Conservation (phyloP, 2,797 vertebrate genomes). For the Enteromius radiatus region DNA sequence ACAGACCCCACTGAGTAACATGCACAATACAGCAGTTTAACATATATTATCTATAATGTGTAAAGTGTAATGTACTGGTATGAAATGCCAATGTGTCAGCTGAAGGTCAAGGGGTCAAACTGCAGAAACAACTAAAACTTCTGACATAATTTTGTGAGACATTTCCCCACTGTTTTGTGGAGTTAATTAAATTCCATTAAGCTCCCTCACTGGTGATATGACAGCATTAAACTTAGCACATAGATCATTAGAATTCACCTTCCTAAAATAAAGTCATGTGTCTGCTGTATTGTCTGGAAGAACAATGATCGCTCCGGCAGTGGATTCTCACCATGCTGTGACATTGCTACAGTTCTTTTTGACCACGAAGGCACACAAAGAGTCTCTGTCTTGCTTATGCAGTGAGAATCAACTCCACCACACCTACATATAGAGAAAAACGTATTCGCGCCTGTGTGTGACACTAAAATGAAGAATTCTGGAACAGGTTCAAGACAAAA, state of each 20-base stretch:
- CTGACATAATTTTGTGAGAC: conserved; percentile 36
- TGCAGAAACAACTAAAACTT: conserved; percentile 34
- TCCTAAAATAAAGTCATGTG: conserved; percentile 59
- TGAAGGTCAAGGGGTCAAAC: conserved; percentile 42
- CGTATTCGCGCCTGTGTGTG: conserved; percentile 47
- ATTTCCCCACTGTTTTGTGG: conserved; percentile 6
- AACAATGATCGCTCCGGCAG: conserved; percentile 44
- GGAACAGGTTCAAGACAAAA: conserved; percentile 63
- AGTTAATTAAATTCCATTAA: conserved; percentile 50
- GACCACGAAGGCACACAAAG: conserved; percentile 43
- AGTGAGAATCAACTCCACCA: conserved; percentile 27
- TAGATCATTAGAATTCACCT: conserved; percentile 48
- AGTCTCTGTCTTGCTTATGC: conserved; percentile 47
- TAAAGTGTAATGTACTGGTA: background rate
- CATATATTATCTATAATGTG: conserved; percentile 17
- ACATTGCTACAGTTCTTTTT: conserved; percentile 53
- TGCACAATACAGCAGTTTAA: background rate
- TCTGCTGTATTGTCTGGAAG: conserved; percentile 54
- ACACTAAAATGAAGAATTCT: conserved; percentile 64
- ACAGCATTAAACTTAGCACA: conserved; percentile 39
- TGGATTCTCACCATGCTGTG: conserved; percentile 59
- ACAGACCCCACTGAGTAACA: background rate
- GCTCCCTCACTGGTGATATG: conserved; percentile 28
- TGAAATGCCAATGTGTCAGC: conserved; percentile 1
- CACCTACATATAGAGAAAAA: conserved; percentile 44